Base-by-base conservation (phyloP, 2,888 invertebrate genomes). In the Calliopum simillimum region DNA sequence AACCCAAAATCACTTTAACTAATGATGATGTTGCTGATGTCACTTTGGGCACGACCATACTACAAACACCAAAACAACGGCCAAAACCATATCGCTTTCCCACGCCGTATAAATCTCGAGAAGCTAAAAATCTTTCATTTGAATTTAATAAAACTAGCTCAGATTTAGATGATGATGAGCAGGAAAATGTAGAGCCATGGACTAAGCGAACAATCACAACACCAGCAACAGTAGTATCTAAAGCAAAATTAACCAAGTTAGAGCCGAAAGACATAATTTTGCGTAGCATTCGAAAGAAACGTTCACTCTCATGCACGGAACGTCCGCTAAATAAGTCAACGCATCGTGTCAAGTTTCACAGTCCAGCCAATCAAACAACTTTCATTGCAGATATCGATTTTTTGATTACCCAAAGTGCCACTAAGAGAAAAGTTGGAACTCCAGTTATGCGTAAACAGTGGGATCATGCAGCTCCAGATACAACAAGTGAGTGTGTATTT, bases 361-460 rank as follows among this genome's bases (percentile, higher is more conserved):
- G 84, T 75, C 83, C 85, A 0, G 76, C 79, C 0, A 81, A 80
- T 68, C 75, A 75, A 66, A 79, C 75, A 4, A 73, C 70, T 55
- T 76, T 69, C 12, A 78, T 80, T 6, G 75, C 71, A 4, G 80
- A 80, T 11, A 71, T 80, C 0, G 81, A 84, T 49, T 68, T 71
- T 3, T 73, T 72, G 51, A 70, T 80, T 67, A 76, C 55, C 1
- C 68, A 70, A 49, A 75, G 71, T 65, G 44, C 71, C 1, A 71
- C 73, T 16, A 74, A 76, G 21, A 47, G 6, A 23, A 33, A 66
- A n/a, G 13, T 65, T 6, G 49, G 33, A 3, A 23, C 65, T 0
- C 46, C 70, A 13, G 63, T 43, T 4, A 74, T 41, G 14, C 70
- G 81, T 82, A 75, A 77, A 79, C 77, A 49, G 2, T 61, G 62